Base-by-base conservation (phyloP, 1,140 invertebrate genomes). In the Eciton burchellii region DNA sequence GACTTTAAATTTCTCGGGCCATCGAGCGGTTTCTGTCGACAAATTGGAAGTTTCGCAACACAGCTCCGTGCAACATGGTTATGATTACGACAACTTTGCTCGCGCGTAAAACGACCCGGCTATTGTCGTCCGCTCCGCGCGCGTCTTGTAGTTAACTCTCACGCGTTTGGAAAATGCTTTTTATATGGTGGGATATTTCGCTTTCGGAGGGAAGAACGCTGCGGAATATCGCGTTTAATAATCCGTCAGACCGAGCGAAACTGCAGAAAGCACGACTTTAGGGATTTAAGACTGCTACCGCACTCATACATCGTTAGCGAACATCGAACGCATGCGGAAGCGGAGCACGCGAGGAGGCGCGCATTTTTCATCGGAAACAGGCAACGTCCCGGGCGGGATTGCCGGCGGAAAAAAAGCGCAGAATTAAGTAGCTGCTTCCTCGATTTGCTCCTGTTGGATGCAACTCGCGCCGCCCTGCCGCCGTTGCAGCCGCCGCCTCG, bases 381-480 rank as follows among this genome's bases (percentile, higher is more conserved):
- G 77, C 70, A 86, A 76, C 49, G 79, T 70, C 84, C 41, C 59
- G 65, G n/a, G 35, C 29, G 81, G 14, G 49, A 59, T 47, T n/a
- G 66, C 52, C 65, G 62, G 35, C 2, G n/a, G 47, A 29, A 57
- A 8, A 29, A 57, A 8, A 11, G 52, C 52, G 72, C 19, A 66
- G 76, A 77, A 83, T 87, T 83, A 83, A 68, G 79, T 70, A 45
- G 84, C 56, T 86, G 66, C 81, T 83, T 87, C 73, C 54, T 5
- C 43, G 54, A 14, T 43, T 29, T 52, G 21, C 19, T 21, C 11
- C 84, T 26, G 83, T 76, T 85, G 43, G 77, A 57, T 19, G 14
- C 26, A 79, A 49, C 6, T 29, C 54, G 19, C 29, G 62, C 21
- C 63, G 65, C 43, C 52, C 24, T 21, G 2, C 24, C 5, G 35